These are phyloP conservation scores for Stichopus horrens DNA, from an alignment of 53 echinoderm and acorn worm genomes.

Conservation along the genomic window DNA sequence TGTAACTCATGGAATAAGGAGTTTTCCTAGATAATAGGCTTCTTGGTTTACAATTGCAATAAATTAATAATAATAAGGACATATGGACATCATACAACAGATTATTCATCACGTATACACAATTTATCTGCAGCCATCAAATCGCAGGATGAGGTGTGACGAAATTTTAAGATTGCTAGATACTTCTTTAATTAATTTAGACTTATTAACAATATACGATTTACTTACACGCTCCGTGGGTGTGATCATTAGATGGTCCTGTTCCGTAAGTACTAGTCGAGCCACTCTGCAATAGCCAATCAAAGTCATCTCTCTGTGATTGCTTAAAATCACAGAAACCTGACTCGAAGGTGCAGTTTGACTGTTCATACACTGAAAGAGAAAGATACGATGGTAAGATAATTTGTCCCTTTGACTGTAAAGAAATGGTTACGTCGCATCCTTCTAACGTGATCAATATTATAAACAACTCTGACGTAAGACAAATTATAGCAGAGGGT, in stretches of 20 bases:
- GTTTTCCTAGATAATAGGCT: too few relatives aligned
- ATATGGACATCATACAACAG: too few relatives aligned
- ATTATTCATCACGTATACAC: too few relatives aligned
- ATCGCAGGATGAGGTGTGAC: too few relatives aligned
- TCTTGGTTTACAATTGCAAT: too few relatives aligned
- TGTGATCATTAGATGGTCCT: background rate
- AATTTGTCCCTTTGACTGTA: background rate
- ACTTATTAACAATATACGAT: background rate
- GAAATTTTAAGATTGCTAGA: too few relatives aligned
- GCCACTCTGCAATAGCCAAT: background rate
- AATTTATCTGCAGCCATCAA: too few relatives aligned
- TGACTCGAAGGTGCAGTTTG: background rate
- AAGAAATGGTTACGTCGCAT: background rate
- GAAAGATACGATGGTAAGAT: background rate
- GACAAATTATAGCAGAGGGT: too few relatives aligned
- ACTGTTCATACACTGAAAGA: background rate
- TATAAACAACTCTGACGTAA: background rate
- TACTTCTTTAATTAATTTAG: too few relatives aligned
- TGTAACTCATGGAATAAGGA: too few relatives aligned
- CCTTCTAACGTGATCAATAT: background rate
- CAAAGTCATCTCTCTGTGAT: background rate
- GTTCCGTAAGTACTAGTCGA: background rate
- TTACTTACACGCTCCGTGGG: background rate
- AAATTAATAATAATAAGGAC: too few relatives aligned
- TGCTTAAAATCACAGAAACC: background rate